Percentiles rank a stretch among this genome's conserved stretches.
Conservation (phyloP, 2,113 vertebrate species). For the Aspidoscelis tigris region DNA sequence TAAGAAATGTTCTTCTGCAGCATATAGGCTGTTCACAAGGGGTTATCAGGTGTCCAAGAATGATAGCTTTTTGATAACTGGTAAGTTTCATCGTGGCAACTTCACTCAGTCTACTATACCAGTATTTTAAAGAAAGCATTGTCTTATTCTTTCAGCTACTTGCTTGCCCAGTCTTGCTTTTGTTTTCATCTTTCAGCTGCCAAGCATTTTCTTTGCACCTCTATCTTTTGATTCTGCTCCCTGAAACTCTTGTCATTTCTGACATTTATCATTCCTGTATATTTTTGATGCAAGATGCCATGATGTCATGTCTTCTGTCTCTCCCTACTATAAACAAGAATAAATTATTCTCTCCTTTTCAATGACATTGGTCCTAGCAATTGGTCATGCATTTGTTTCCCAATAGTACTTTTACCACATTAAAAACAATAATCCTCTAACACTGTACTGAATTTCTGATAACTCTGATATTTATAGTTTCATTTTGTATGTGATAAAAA, state of each 20-base stretch:
- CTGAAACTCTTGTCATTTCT: conserved; percentile 23
- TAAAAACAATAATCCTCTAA: not conserved
- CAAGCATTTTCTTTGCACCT: not conserved
- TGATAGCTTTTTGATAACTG: no score
- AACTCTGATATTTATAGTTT: not conserved
- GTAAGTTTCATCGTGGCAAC: no score
- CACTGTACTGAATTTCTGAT: no score
- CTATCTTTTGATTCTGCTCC: conserved; percentile 4
- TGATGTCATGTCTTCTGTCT: conserved; percentile 35
- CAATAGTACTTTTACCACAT: no score
- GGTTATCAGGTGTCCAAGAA: no score
- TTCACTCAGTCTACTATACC: no score
- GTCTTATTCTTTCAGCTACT: not conserved
- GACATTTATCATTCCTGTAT: conserved; percentile 31
- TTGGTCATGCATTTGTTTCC: no score
- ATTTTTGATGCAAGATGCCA: conserved; percentile 25
- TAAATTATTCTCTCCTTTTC: conserved; percentile 27
- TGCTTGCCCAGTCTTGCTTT: not conserved
- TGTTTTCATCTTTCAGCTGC: not conserved
- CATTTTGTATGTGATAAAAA: not conserved
- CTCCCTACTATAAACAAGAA: conserved; percentile 14
- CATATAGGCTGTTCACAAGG: no score
- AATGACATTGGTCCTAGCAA: conserved; percentile 9
- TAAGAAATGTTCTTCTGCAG: no score
- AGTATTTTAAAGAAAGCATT: no score